Evolutionary conservation across 2,113 vertebrate genomes (phyloP), one percentile per base, ranked within the genome.

Genomic region (Nestor notabilis): DNA sequence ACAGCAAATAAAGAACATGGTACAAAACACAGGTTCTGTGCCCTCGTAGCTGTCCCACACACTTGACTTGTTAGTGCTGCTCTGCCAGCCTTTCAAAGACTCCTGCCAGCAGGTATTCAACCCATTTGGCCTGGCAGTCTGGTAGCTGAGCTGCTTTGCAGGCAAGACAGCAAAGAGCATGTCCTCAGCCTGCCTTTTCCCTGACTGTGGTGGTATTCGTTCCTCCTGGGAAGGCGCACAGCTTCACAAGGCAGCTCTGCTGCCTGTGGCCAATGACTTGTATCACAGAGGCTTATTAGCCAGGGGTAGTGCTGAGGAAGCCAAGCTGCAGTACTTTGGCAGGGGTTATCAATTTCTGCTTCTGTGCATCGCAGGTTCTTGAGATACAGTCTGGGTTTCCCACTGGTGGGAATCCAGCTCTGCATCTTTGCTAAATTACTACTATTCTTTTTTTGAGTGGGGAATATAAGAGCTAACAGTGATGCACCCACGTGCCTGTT

Each of bases 41-140:
- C 9, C 8, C 56, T 80, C 1, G 2, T 39, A 66, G 17, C 29
- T 76, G 55, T 52, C 46, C 37, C 52, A 50, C 49, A 55, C 25
- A 4, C 33, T 25, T 81, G 37, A 23, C 16, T 85, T 0, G 0
- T 60, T 53, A 16, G 11, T 11, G 4, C 14, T 55, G 35, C 16
- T 74, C 58, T 85, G 79, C 10, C 49, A 74, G 23, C 7, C 11
- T 63, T 95, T 61, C 46, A 47, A 31, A 61, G 50, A 27, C 50
- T 76, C 65, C 46, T 76, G 46, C 50, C 47, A 71, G 56, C 37
- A 64, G 46, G 5, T 53, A 14, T 33, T 24, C n/a, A 65, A 39
- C 52, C 75, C 2, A 1, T 63, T 63, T 83, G 56, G 50, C 47
- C 16, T 44, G 41, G 27, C 46, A 66, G 37, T 39, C 55, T 47